phyloP scores from a whole-genome alignment of 2,113 vertebrate species.

The Varanus komodoensis region DNA sequence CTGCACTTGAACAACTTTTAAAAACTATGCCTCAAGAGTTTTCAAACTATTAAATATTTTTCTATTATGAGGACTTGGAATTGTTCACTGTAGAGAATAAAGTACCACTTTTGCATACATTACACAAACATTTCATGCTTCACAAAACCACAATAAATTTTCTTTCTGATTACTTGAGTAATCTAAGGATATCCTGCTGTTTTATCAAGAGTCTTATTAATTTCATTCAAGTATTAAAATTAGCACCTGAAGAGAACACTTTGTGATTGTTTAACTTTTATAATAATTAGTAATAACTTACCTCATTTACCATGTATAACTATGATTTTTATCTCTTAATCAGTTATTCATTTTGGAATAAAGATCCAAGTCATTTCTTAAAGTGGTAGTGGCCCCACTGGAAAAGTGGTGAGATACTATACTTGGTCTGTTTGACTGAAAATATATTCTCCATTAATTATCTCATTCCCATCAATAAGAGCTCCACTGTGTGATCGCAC shows the following conservation, averaged over 20 bases:
- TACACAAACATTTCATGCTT: conserved; percentile 84
- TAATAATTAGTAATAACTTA: conserved; percentile 68
- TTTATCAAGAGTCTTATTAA: conserved; percentile 86
- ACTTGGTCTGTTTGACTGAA: not conserved
- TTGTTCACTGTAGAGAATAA: conserved; percentile 85
- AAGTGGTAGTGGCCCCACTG: conserved; percentile 20
- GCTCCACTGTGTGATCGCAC: too few relatives aligned
- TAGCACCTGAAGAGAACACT: conserved; percentile 83
- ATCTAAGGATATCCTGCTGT: conserved; percentile 82
- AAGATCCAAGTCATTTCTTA: conserved; percentile 24
- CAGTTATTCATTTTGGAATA: conserved; percentile 39
- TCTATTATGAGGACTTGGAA: conserved; percentile 79
- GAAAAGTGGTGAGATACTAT: accelerated
- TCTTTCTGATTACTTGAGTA: conserved; percentile 83
- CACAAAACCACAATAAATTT: conserved; percentile 83
- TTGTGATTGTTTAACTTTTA: conserved; percentile 79
- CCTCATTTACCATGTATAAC: conserved; percentile 62
- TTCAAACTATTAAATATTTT: conserved; percentile 85
- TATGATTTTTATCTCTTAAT: conserved; percentile 58
- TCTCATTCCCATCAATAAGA: not conserved
- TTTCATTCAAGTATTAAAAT: conserved; percentile 85
- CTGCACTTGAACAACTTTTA: conserved; percentile 77
- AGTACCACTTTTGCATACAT: conserved; percentile 86
- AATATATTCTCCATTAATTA: not conserved
- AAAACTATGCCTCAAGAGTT: conserved; percentile 80